Evolutionary conservation across 2,113 vertebrate species (phyloP), one percentile per base, ranked within the genome.

Genomic region (Gnathonemus echidnorhynchus): DNA sequence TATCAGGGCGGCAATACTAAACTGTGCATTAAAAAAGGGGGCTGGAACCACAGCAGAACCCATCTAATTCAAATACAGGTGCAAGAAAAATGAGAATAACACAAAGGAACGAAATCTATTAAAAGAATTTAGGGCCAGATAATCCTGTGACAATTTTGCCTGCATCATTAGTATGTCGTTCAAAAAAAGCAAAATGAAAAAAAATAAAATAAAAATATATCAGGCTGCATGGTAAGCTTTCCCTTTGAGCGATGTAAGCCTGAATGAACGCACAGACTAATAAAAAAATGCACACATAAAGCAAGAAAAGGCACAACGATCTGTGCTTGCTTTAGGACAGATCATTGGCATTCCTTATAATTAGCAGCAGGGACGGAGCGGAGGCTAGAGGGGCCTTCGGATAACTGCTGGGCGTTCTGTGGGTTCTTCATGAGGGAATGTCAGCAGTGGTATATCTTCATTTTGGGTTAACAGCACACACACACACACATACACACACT

Each of bases 371-470:
- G 95, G 95, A 97, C 96, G 95, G 95, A 95, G 94, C 95, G 94
- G 95, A 95, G 96, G 97, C 97, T 97, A 97, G 95, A 92, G 97
- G 96, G 97, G 95, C 96, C 96, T 97, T 95, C 91, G 97, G 97
- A 97, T 97, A 98, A 98, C 97, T 95, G 96, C 97, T 97, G 97
- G 96, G 95, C 94, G 89, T 95, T 97, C 97, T 98, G 97, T 97
- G 97, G 97, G 95, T 94, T 96, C 96, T 96, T 98, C 97, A 98
- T 98, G 99, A 97, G 96, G 97, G 96, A 98, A 97, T 97, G 97
- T 98, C 97, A 98, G 96, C 96, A 92, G 92, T 94, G 91, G 96
- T 96, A 99, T 97, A 96, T 98, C 98, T 99, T 99, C 97, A 99
- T 99, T 97, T 97, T 95, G 96, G 94, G 96, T 93, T 96, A 93